Evolutionary conservation across 2,113 vertebrate genomes (phyloP), one percentile per base, ranked within the genome.

Genomic region (Girardinichthys multiradiatus): DNA sequence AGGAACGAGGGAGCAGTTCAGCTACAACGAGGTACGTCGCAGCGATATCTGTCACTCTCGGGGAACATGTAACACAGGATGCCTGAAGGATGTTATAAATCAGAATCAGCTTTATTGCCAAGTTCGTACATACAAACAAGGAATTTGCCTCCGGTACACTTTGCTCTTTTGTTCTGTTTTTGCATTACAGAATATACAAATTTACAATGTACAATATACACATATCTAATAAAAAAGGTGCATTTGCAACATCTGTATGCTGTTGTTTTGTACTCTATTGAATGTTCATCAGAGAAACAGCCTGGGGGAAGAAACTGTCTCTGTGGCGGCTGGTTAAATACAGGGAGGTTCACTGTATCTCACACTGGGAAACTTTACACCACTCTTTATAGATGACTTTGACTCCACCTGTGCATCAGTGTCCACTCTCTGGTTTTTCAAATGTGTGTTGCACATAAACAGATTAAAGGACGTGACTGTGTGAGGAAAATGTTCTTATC

Each of bases 11-110:
- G 93, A 94, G 85, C 94, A 94, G 86, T 94, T 95, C 89, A 95
- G 95, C 84, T 95, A 95, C 91, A 95, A 94, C 42, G 94, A 95
- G 95, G 95, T 94, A 92, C 57, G 73, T 78, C 10, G 13, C 62
- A 79, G 72, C 75, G 27, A 28, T 27, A 26, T 68, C 2, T 80
- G 48, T 76, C 80, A 60, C 80, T 26, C n/a, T 45, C 72, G 48
- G 31, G 54, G 71, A 65, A 86, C 72, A 72, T 84, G 75, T 83
- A 76, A 82, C 75, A 64, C 65, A 54, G 12, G 57, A 67, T 67
- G 24, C 80, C 72, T 45, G 30, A 87, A 60, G 61, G 68, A 8
- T 57, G 70, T 80, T 86, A 81, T 77, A 89, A 86, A n/a, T n/a
- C n/a, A n/a, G n/a, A n/a, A n/a, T n/a, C n/a, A n/a, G n/a, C n/a